These are phyloP conservation scores for Oncorhynchus clarkii DNA, from an alignment of 2,113 vertebrate species.

Conservation along the genomic window DNA sequence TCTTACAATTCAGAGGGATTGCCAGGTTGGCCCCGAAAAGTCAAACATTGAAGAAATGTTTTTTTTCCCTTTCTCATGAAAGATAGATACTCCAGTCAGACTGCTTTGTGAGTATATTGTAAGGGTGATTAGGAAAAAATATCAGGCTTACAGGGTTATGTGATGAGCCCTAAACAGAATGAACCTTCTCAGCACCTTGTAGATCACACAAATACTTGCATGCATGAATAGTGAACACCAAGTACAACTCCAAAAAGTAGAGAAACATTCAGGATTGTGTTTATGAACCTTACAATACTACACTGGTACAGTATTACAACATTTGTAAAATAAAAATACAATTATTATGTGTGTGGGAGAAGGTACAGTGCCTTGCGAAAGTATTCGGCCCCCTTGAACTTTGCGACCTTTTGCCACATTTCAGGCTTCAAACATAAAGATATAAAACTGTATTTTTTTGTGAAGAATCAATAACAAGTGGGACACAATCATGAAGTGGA, in stretches of 20 bases:
- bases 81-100: constrained; percentile 15
- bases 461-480: too few species aligned
- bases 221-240: constrained; percentile 11
- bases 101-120: constrained; percentile 8
- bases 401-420: too few species aligned
- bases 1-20: constrained; percentile 65
- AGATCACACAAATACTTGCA: not conserved
- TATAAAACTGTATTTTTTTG: too few species aligned
- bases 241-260: too few species aligned
- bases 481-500: too few species aligned
- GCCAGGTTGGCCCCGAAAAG: constrained; percentile 51
- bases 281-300: too few species aligned
- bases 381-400: too few species aligned
- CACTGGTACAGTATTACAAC: too few species aligned
- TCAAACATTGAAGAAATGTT: constrained; percentile 42
- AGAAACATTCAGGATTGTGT: too few species aligned
- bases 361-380: too few species aligned
- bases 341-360: not conserved
- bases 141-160: constrained; percentile 13
- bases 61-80: constrained; percentile 5
- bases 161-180: not conserved
- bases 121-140: constrained; percentile 21
- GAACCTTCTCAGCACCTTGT: not conserved
- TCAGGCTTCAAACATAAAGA: too few species aligned
- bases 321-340: too few species aligned